These are phyloP conservation scores for Phenganax stokvisi DNA, from an alignment of 92 coral and sea anemone species.

Conservation along the genomic window DNA sequence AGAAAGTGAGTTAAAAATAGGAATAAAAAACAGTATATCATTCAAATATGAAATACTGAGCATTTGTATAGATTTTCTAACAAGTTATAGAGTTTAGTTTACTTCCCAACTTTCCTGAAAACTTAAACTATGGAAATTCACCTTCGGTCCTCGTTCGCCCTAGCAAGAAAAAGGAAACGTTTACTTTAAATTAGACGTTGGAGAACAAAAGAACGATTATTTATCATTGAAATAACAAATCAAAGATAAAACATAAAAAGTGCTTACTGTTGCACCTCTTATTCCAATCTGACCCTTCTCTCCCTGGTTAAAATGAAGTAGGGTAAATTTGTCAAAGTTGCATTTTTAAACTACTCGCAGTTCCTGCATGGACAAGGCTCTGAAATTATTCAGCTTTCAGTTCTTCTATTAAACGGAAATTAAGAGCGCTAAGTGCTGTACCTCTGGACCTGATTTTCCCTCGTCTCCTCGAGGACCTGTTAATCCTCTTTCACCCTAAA, in stretches of 20 bases:
- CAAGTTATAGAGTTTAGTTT: too few species aligned
- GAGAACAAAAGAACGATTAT: background rate
- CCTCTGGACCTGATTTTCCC: conserved; percentile 20
- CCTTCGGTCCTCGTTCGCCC: conserved; percentile 36
- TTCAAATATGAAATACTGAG: background rate
- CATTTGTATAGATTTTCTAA: too few species aligned
- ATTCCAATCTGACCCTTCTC: conserved; percentile 23
- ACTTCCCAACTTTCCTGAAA: too few species aligned
- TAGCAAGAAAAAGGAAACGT: background rate
- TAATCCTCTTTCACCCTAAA: conserved; percentile 26
- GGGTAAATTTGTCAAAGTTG: too few species aligned
- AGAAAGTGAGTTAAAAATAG: background rate
- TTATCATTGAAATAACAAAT: background rate
- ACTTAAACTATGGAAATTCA: background rate
- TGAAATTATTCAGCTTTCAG: background rate
- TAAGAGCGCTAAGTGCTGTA: background rate
- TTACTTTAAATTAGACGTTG: background rate
- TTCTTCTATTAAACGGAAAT: background rate
- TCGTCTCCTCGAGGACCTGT: conserved; percentile 23
- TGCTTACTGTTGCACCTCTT: conserved; percentile 15
- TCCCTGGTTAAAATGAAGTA: background rate
- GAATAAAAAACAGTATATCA: background rate
- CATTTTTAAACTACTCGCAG: too few species aligned
- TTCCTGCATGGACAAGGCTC: too few species aligned
- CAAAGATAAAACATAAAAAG: background rate